These are phyloP conservation scores for Eclectus roratus DNA, from an alignment of 2,113 vertebrate genomes.

Conservation along the genomic window DNA sequence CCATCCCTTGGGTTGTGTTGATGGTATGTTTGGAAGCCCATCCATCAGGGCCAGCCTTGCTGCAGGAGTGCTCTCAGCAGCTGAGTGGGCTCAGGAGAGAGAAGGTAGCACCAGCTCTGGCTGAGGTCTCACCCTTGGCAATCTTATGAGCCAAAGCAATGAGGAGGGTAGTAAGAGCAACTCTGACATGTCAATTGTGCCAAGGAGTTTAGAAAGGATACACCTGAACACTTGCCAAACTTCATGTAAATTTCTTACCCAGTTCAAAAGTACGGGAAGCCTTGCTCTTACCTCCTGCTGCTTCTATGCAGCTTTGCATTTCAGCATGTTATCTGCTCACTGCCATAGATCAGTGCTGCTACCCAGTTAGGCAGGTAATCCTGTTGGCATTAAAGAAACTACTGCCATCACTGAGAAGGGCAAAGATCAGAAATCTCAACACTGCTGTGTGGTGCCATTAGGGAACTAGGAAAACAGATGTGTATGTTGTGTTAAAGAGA, in stretches of 20 bases:
- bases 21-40: background rate
- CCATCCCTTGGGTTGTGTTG: fast-evolving
- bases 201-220: background rate
- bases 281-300: background rate
- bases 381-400: background rate
- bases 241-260: background rate
- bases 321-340: background rate
- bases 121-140: background rate
- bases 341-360: background rate
- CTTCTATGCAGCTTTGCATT: background rate
- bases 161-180: background rate
- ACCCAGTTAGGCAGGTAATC: background rate
- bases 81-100: fast-evolving
- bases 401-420: background rate
- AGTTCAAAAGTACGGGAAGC: background rate
- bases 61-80: background rate
- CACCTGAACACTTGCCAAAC: background rate
- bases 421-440: background rate
- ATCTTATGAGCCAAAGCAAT: background rate
- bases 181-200: background rate
- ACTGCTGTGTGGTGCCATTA: background rate
- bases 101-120: background rate
- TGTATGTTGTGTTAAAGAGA: background rate
- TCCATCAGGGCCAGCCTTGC: background rate
- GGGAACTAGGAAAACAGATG: background rate